Base-by-base conservation (phyloP, 1,140 invertebrate genomes). In the Drosophila malerkotliana region DNA sequence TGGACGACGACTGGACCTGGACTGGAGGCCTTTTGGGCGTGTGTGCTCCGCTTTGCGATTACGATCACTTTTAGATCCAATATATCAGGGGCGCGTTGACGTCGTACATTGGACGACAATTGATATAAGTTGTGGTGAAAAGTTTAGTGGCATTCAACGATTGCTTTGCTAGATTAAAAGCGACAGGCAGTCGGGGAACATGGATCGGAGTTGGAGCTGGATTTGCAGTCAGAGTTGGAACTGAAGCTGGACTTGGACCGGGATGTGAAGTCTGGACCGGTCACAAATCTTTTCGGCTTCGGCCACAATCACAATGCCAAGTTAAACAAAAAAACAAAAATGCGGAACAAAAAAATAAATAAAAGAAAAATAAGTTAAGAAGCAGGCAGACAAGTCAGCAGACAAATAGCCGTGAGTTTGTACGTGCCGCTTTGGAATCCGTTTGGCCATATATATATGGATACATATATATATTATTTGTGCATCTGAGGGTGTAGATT, bases 111-210 rank as follows among this genome's bases (percentile, higher is more conserved):
- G 88, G 88, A 88, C 88, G 88, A 88, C 88, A 90, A 90, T 90
- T 90, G 88, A 90, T 90, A 90, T 90, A 90, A 90, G 88, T 90
- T 90, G 87, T 90, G 87, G 87, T 90, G 87, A 90, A 90, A 90
- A 90, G 87, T 90, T 90, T 90, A 90, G 87, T 87, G 87, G 87
- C 87, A 90, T 90, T 90, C 88, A 88, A 90, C 82, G 87, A 90
- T 90, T 87, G 87, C 87, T 88, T 88, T 88, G 85, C 84, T 88
- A 88, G 83, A 88, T 88, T 88, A 88, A 88, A 89, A 79, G 76
- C 83, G 83, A 87, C 83, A 87, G 83, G 76, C 74, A 69, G 72
- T 54, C 61, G 24, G 30, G 34, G 49, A 30, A 68, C 63, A 55
- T 67, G 66, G 49, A 21, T 10, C 34, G 57, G 34, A 30, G 54